Percentiles rank a stretch among this genome's conserved stretches.
phyloP scores from a whole-genome alignment of 2,888 invertebrate genomes.

The Ichneumon xanthorius region DNA sequence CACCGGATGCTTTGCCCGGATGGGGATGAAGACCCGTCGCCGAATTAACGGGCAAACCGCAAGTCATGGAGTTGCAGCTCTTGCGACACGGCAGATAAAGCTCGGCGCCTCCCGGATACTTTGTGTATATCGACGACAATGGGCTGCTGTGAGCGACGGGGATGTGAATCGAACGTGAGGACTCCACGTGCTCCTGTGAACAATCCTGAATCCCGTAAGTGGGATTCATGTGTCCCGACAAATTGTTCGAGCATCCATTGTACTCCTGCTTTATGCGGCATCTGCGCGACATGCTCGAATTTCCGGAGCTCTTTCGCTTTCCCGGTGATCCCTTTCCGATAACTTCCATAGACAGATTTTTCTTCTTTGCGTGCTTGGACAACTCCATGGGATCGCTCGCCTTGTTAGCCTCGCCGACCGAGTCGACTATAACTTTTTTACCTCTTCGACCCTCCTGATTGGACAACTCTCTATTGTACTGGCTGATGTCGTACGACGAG shows the following conservation, averaged over 20 bases:
- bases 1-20: conserved; percentile 64
- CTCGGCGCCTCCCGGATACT: conserved; percentile 74
- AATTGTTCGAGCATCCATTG: conserved; percentile 59
- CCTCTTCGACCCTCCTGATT: conserved; percentile 59
- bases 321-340: conserved; percentile 65
- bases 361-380: conserved; percentile 66
- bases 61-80: conserved; percentile 76
- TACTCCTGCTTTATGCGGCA: conserved; percentile 68
- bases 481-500: conserved; percentile 64
- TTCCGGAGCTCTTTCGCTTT: conserved; percentile 69
- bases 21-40: conserved; percentile 67
- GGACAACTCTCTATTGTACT: conserved; percentile 68
- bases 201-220: conserved; percentile 72
- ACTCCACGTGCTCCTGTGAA: conserved; percentile 72
- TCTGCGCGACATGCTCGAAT: conserved; percentile 63
- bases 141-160: conserved; percentile 71
- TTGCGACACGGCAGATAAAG: conserved; percentile 78
- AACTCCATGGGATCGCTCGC: conserved; percentile 66
- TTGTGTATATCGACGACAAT: conserved; percentile 73
- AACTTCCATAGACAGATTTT: conserved; percentile 59
- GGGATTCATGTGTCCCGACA: conserved; percentile 69
- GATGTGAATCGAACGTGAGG: conserved; percentile 74
- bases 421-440: conserved; percentile 48
- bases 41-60: conserved; percentile 74
- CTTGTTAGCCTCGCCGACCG: conserved; percentile 61